Conservation (phyloP, 2,113 vertebrate genomes). For the Rhinogobius similis region DNA sequence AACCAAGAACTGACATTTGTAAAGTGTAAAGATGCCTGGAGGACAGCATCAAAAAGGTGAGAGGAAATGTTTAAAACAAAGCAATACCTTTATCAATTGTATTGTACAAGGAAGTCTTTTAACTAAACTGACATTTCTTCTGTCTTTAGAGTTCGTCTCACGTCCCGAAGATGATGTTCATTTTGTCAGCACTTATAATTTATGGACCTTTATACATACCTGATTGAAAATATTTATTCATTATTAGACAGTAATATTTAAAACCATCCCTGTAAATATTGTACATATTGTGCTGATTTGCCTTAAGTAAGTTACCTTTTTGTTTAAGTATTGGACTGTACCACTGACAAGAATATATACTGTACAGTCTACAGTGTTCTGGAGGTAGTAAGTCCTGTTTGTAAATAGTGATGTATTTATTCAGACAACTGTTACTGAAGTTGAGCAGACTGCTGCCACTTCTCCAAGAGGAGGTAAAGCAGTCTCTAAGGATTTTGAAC, state of each 20-base stretch:
- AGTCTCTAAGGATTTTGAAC: constrained; percentile 7
- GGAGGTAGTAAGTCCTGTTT: constrained; percentile 20
- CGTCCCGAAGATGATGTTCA: constrained; percentile 23
- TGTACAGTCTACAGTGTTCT: background rate
- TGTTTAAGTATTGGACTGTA: background rate
- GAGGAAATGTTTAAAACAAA: background rate
- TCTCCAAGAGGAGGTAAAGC: constrained; percentile 4
- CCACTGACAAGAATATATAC: background rate
- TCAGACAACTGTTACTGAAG: constrained; percentile 17
- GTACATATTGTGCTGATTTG: constrained; percentile 32
- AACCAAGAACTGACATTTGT: constrained; percentile 71
- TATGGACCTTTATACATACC: constrained; percentile 37
- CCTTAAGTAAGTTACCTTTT: too few relatives aligned
- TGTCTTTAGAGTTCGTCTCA: constrained; percentile 54
- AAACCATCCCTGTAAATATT: constrained; percentile 33
- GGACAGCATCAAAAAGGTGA: constrained; percentile 57
- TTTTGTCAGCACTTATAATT: constrained; percentile 61
- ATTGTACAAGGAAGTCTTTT: background rate
- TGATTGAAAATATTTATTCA: constrained; percentile 39
- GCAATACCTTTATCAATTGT: too few relatives aligned
- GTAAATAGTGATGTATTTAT: constrained; percentile 20
- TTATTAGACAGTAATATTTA: constrained; percentile 42
- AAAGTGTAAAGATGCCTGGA: constrained; percentile 72
- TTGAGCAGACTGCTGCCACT: background rate
- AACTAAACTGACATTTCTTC: background rate